These are phyloP conservation scores for Paguma larvata DNA, from an alignment of 2,797 vertebrate species.

Conservation along the genomic window DNA sequence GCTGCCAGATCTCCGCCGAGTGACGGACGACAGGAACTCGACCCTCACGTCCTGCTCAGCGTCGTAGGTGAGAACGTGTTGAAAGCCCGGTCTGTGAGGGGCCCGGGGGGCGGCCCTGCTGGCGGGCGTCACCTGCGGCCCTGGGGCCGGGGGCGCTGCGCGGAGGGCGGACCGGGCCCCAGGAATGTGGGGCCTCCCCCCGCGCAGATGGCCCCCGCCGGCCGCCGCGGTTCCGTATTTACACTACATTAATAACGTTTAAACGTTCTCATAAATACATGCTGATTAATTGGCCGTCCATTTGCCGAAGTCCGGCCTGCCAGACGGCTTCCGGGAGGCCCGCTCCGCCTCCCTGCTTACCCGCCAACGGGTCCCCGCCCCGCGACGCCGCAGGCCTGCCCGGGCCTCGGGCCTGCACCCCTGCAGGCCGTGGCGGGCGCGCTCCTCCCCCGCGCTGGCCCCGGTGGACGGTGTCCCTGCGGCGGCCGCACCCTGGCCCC, in stretches of 20 bases:
- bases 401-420: neutral
- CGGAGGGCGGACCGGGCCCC: conserved; percentile 82
- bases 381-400: too few relatives aligned
- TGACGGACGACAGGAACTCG: neutral
- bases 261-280: conserved; percentile 92
- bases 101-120: too few relatives aligned
- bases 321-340: conserved; percentile 91
- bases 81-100: neutral
- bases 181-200: conserved; percentile 88
- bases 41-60: too few relatives aligned
- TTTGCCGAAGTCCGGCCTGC: conserved; percentile 89
- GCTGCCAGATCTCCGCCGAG: neutral
- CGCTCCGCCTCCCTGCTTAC: conserved; percentile 89
- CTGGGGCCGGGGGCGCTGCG: conserved; percentile 78
- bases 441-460: neutral
- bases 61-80: neutral
- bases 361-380: conserved; percentile 65
- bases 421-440: neutral
- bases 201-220: conserved; percentile 88
- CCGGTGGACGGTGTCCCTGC: neutral
- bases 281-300: conserved; percentile 92
- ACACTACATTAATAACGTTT: conserved; percentile 92
- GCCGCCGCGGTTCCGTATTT: conserved; percentile 88
- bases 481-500: neutral
- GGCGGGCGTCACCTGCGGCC: conserved; percentile 76